A percentile compares a stretch with the other conserved stretches of the same genome.
Conservation (phyloP, 2,797 vertebrate species). For the Argentina silus region DNA sequence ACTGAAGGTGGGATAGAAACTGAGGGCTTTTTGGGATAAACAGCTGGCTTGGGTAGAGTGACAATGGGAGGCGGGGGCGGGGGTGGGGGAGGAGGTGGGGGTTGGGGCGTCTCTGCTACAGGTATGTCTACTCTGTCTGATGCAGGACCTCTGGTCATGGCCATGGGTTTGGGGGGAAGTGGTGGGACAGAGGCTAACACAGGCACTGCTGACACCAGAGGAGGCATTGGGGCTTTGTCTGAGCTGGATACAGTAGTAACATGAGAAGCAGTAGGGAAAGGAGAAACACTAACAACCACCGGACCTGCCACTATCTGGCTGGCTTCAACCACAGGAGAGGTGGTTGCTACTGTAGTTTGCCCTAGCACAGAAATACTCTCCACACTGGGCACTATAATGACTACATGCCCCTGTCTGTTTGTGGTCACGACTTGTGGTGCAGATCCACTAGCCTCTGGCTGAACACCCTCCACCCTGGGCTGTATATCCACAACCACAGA, state of each 20-base stretch:
- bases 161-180: slow-evolving; percentile 72
- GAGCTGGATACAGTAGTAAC: slow-evolving; percentile 46
- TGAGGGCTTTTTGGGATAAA: slow-evolving; percentile 74
- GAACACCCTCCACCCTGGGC: slow-evolving; percentile 64
- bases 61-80: slow-evolving; percentile 75
- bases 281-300: slow-evolving; percentile 36
- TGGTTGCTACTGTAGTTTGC: slow-evolving; percentile 52
- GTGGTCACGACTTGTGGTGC: slow-evolving; percentile 68
- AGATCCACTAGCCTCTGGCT: slow-evolving; percentile 39
- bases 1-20: slow-evolving; percentile 52
- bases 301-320: slow-evolving; percentile 33
- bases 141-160: slow-evolving; percentile 66
- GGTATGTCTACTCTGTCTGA: slow-evolving; percentile 69
- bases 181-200: slow-evolving; percentile 67
- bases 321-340: slow-evolving; percentile 63
- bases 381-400: slow-evolving; percentile 78
- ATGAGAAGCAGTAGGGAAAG: slow-evolving; percentile 31
- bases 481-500: slow-evolving; percentile 75
- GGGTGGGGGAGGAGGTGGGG: slow-evolving; percentile 55
- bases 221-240: slow-evolving; percentile 55
- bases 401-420: slow-evolving; percentile 71
- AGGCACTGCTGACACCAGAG: slow-evolving; percentile 53
- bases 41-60: slow-evolving; percentile 71
- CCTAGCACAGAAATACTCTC: slow-evolving; percentile 63
- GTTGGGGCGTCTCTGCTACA: slow-evolving; percentile 60